Evolutionary conservation across 2,113 vertebrate genomes (phyloP), one percentile per base, ranked within the genome.

Genomic region (Megalops atlanticus): DNA sequence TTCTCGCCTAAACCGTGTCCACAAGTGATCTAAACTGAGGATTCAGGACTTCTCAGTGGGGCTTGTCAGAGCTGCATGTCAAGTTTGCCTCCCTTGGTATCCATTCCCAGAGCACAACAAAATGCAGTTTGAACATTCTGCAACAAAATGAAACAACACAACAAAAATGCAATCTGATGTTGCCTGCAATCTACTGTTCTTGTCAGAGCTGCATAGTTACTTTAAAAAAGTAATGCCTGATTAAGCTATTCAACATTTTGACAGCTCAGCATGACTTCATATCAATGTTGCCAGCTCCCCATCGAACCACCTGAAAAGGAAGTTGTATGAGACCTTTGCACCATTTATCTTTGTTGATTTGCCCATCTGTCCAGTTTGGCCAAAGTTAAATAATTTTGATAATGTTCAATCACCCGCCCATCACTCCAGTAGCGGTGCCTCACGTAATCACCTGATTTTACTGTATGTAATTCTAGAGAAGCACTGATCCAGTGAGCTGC

Each of bases 11-110:
- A 47, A 35, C 69, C 41, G 71, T 75, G 11, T n/a, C 38, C 54
- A 75, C 72, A 45, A 75, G 45, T 45, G n/a, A 31, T 21, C 47
- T 35, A 27, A 76, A 74, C 21, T 54, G 41, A 76, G 54, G 24
- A 31, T 58, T n/a, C 27, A 43, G 72, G 38, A 39, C 43, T 64
- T 74, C n/a, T 64, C 14, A n/a, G 31, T 64, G 8, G n/a, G 58
- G 58, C 58, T 64, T 64, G 31, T n/a, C n/a, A 31, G n/a, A 64
- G 24, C 58, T 64, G 39, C 7, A 41, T 18, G 41, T 75, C 21
- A 43, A 75, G 40, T 47, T 41, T 45, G 24, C 35, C 33, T 70
- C 33, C 33, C 33, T 70, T 35, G 27, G 52, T 58, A 8, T 58
- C 52, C 52, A 58, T 4, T 58, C n/a, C 58, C 58, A 64, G 58